Conservation (phyloP, 2,797 vertebrate genomes). For the Bryconaethiops microstoma region DNA sequence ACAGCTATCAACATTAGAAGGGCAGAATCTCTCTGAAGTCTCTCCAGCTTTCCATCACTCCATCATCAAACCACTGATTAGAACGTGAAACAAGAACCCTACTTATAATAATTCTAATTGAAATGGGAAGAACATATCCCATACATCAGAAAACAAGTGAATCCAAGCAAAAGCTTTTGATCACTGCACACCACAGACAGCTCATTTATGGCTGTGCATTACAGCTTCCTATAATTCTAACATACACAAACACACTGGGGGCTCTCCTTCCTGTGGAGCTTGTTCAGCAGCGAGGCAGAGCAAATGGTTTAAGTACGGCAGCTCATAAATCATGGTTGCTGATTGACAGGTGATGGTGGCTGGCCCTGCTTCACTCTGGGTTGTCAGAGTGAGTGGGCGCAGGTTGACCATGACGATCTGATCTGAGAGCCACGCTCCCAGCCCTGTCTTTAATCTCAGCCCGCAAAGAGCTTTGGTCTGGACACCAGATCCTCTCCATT, state of each 20-base stretch:
- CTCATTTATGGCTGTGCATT: conserved; percentile 48
- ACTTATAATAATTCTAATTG: conserved; percentile 46
- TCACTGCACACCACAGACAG: conserved; percentile 45
- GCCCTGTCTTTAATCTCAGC: conserved; percentile 57
- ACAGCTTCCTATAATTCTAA: conserved; percentile 54
- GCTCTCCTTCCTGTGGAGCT: conserved; percentile 50
- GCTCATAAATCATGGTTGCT: conserved; percentile 57
- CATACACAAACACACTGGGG: conserved; percentile 52
- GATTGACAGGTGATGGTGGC: conserved; percentile 57
- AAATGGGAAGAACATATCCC: conserved; percentile 43
- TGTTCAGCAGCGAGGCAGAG: conserved; percentile 50
- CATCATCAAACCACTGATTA: conserved; percentile 53
- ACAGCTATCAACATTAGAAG: conserved; percentile 35
- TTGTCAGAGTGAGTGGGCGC: conserved; percentile 51
- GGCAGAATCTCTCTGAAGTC: conserved; percentile 38
- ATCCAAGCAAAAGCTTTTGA: conserved; percentile 45
- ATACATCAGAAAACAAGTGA: conserved; percentile 54
- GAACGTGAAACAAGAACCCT: conserved; percentile 46
- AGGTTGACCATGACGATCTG: conserved; percentile 47
- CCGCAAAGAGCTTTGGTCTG: conserved; percentile 49
- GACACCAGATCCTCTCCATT: conserved; percentile 51
- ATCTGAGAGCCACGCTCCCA: conserved; percentile 42
- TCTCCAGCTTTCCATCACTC: conserved; percentile 47
- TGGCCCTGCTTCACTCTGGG: conserved; percentile 56
- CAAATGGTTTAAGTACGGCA: conserved; percentile 58